phyloP scores from a whole-genome alignment of 2,113 vertebrate genomes.

The Narcine bancroftii region DNA sequence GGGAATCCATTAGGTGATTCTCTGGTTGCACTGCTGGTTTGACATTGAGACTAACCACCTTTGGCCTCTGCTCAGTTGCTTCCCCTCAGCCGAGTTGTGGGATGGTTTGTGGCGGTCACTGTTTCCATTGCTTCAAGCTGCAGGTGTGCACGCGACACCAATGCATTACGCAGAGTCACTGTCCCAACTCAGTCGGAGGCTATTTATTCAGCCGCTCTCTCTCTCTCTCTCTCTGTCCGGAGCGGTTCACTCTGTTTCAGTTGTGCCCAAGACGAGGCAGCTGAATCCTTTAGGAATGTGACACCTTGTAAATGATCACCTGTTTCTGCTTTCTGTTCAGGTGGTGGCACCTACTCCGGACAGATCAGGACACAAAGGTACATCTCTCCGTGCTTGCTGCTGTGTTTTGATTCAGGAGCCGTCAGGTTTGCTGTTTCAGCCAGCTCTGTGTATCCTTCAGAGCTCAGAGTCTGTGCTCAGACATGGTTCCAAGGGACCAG shows the following conservation, averaged over 20 bases:
- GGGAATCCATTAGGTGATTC: no score
- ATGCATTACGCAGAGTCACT: neutral
- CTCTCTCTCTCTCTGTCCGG: no score
- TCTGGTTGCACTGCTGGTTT: no score
- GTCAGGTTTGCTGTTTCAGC: neutral
- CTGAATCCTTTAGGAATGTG: neutral
- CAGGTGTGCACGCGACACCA: neutral
- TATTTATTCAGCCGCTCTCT: neutral
- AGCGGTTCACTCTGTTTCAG: no score
- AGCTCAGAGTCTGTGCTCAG: neutral
- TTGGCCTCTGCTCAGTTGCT: no score
- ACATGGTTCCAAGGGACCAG: neutral
- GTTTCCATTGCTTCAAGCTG: neutral
- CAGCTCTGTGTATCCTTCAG: neutral
- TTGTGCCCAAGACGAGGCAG: neutral
- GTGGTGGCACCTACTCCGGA: neutral
- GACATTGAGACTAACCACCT: no score
- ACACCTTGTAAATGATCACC: neutral
- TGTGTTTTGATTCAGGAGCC: neutral
- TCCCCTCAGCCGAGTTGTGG: neutral
- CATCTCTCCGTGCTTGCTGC: neutral
- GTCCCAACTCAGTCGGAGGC: neutral
- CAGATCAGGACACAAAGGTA: neutral
- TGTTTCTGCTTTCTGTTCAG: constrained; percentile 14
- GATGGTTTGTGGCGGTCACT: neutral